Evolutionary conservation across 1,140 invertebrate genomes (phyloP).

Genomic region (Macrotrachela quadricornifera): DNA sequence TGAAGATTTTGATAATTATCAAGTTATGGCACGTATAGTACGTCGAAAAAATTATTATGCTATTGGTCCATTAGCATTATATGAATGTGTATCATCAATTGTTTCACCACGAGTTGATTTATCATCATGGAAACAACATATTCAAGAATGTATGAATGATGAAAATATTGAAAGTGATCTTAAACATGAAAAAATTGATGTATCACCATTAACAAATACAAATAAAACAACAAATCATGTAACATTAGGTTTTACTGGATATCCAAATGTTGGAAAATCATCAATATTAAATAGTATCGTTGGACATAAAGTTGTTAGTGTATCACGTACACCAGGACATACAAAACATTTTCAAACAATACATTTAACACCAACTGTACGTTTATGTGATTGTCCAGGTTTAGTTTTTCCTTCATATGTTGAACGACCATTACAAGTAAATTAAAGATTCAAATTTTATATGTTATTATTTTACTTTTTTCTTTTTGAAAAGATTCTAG

Average conservation of each 20-base stretch:
- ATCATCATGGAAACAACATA: conserved; percentile 1
- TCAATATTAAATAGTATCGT: conserved; percentile 77
- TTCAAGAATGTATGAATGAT: background rate
- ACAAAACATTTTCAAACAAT: conserved; percentile 96
- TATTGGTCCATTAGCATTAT: background rate
- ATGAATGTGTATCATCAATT: conserved; percentile 5
- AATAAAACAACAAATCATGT: conserved; percentile 35
- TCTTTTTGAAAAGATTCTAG: conserved; percentile 37
- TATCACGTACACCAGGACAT: conserved; percentile 76
- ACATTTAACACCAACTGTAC: conserved; percentile 59
- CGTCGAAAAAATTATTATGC: no score
- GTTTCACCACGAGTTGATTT: background rate
- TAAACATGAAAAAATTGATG: background rate
- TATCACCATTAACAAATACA: background rate
- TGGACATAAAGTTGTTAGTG: conserved; percentile 70
- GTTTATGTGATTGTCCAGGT: conserved; percentile 79
- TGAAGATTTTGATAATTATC: no score
- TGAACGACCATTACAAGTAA: conserved; percentile 60
- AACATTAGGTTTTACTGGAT: conserved; percentile 65
- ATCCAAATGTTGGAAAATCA: conserved; percentile 86
- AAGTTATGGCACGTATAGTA: no score
- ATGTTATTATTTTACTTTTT: background rate
- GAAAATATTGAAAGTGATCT: background rate
- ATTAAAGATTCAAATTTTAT: conserved; percentile 10
- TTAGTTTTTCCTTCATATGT: conserved; percentile 76